phyloP scores from a whole-genome alignment of 2,113 vertebrate species.

The Penelope pileata region DNA sequence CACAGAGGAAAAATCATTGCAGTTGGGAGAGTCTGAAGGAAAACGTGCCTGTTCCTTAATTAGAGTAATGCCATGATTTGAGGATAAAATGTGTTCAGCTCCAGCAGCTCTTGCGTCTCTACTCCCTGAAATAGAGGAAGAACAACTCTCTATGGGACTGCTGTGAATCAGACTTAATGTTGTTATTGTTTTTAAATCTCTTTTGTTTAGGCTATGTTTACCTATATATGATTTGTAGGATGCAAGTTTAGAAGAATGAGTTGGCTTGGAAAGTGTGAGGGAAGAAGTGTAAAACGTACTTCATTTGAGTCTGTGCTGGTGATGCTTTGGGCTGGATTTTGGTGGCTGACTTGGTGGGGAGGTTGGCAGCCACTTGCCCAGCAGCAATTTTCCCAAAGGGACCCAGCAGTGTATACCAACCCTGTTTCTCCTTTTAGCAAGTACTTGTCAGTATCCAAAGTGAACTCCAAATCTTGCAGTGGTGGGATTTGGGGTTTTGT shows the following conservation, averaged over 20 bases:
- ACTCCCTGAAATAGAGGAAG: not conserved
- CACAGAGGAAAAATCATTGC: not conserved
- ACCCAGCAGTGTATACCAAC: not conserved
- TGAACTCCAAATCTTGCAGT: not conserved
- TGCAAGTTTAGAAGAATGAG: rapidly evolving
- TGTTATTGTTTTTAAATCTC: not conserved
- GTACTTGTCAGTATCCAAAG: not conserved
- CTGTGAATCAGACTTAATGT: not conserved
- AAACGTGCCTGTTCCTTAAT: not conserved
- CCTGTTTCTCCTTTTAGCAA: not conserved
- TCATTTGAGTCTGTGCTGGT: not conserved
- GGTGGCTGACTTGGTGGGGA: not conserved
- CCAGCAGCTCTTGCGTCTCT: not conserved
- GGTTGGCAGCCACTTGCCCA: rapidly evolving
- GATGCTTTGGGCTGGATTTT: rapidly evolving
- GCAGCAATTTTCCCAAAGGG: not conserved
- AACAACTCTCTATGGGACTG: not conserved
- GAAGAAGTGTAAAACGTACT: not conserved
- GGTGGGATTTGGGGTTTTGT: not conserved
- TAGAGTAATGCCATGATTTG: not conserved
- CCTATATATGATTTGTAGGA: not conserved
- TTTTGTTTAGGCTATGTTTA: not conserved
- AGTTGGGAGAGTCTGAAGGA: not conserved
- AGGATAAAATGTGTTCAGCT: not conserved
- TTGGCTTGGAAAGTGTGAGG: rapidly evolving